Base-by-base conservation (phyloP, 2,888 invertebrate genomes). In the Cremastinae sp. region DNA sequence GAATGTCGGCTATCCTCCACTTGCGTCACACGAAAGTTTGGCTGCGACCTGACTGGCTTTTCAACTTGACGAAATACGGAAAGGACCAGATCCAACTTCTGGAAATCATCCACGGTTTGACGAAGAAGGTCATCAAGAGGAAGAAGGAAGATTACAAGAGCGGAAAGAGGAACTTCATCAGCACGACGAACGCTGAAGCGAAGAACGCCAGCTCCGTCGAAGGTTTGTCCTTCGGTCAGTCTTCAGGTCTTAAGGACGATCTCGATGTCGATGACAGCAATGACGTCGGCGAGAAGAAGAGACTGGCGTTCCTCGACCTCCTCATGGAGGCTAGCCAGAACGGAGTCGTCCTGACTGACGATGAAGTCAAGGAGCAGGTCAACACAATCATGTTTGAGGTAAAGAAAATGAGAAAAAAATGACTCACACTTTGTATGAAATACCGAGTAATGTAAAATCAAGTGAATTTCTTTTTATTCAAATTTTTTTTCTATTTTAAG, bases 371-470 rank as follows among this genome's bases (percentile, higher is more conserved):
- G 88, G 95, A 96, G 87, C 95, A 96, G 91, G 96, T 96, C 0
- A 95, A 96, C 84, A 96, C 96, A 0, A 96, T 96, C 71, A 96
- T 96, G 96, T 96, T 96, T 87, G 95, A 97, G 93, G 96, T 93
- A 87, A 81, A 66, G 35, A 12, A 41, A 8, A 41, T 41, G 10
- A 28, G 28, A 28, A 28, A 28, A 28, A 2, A 5, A 28, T 28
- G 2, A 28, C 28, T n/a, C n/a, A n/a, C n/a, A n/a, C n/a, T n/a
- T n/a, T n/a, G n/a, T n/a, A n/a, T n/a, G n/a, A n/a, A n/a, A n/a
- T n/a, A n/a, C n/a, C n/a, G n/a, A n/a, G n/a, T n/a, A n/a, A n/a
- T n/a, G n/a, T n/a, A n/a, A n/a, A n/a, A n/a, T n/a, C n/a, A n/a
- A n/a, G n/a, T n/a, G n/a, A n/a, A n/a, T n/a, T n/a, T n/a, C n/a